Conservation (phyloP, 37 sponge, comb jelly and placozoan species). For the Mnemiopsis leidyi region DNA sequence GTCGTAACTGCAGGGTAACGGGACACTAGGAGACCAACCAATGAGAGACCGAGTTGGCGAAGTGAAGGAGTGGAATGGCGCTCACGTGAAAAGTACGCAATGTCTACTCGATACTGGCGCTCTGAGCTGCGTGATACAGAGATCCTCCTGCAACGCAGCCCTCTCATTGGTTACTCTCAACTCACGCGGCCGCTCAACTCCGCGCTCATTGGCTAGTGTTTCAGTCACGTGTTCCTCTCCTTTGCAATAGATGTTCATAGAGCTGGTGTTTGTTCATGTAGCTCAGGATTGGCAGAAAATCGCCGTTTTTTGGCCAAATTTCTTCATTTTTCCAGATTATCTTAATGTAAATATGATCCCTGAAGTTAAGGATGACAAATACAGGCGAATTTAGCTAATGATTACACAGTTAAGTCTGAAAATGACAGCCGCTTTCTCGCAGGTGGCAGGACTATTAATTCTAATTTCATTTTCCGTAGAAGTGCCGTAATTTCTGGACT, state of each 20-base stretch:
- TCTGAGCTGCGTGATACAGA: neutral
- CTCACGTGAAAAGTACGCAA: slow-evolving; percentile 50
- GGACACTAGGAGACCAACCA: neutral
- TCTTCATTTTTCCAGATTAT: neutral
- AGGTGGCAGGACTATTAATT: slow-evolving; percentile 11
- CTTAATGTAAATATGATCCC: neutral
- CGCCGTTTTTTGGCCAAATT: slow-evolving; percentile 1
- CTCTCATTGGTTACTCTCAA: neutral
- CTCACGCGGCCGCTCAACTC: neutral
- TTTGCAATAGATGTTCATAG: neutral
- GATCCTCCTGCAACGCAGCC: neutral
- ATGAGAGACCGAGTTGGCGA: neutral
- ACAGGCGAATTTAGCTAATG: neutral
- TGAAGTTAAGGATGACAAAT: neutral
- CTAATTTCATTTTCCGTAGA: slow-evolving; percentile 10
- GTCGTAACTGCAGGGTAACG: slow-evolving; percentile 18
- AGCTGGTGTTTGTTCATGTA: slow-evolving; percentile 44
- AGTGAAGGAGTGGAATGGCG: slow-evolving; percentile 6
- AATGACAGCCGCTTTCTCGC: neutral
- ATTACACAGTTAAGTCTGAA: neutral
- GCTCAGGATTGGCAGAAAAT: neutral
- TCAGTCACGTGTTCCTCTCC: neutral
- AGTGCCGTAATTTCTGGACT: slow-evolving; percentile 21
- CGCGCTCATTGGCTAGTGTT: neutral
- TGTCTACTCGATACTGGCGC: slow-evolving; percentile 44